Evolutionary conservation across 2,797 vertebrate genomes (phyloP).

Genomic region (Mastacembelus armatus): DNA sequence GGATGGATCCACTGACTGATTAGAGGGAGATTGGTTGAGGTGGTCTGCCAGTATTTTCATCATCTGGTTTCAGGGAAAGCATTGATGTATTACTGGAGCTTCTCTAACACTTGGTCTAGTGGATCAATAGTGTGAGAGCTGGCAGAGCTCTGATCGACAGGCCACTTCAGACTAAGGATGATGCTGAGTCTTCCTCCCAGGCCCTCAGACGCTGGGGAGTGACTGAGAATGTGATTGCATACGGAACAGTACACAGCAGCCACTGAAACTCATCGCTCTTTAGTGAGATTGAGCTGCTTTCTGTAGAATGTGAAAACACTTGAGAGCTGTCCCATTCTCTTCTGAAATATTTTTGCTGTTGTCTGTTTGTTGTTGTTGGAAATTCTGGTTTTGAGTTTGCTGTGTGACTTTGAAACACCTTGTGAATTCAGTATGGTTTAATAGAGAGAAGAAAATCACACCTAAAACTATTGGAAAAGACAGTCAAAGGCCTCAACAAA

Average conservation of each 20-base stretch:
- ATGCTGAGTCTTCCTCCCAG: slow-evolving; percentile 31
- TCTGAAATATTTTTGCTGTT: slow-evolving; percentile 16
- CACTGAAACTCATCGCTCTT: slow-evolving; percentile 38
- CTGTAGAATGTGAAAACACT: slow-evolving; percentile 31
- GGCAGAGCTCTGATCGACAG: slow-evolving; percentile 29
- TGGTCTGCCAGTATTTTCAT: slow-evolving; percentile 55
- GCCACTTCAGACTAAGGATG: slow-evolving; percentile 45
- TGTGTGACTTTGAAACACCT: background rate
- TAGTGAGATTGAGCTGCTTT: slow-evolving; percentile 35
- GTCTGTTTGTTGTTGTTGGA: background rate
- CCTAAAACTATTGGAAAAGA: too few species aligned
- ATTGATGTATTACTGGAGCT: slow-evolving; percentile 58
- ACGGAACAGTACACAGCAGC: slow-evolving; percentile 43
- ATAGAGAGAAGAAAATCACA: too few species aligned
- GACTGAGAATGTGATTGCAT: slow-evolving; percentile 55
- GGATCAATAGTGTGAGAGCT: slow-evolving; percentile 61
- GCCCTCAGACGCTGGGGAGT: slow-evolving; percentile 16
- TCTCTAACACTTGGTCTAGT: slow-evolving; percentile 32
- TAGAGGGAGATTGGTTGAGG: slow-evolving; percentile 28
- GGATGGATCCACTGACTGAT: slow-evolving; percentile 43
- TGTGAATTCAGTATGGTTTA: background rate
- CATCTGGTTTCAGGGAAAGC: slow-evolving; percentile 34
- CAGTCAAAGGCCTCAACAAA: too few species aligned
- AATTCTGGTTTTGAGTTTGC: background rate
- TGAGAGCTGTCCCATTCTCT: background rate